Evolutionary conservation across 2,888 invertebrate species (phyloP), one percentile per base, ranked within the genome.

Genomic region (Icerya purchasi): DNA sequence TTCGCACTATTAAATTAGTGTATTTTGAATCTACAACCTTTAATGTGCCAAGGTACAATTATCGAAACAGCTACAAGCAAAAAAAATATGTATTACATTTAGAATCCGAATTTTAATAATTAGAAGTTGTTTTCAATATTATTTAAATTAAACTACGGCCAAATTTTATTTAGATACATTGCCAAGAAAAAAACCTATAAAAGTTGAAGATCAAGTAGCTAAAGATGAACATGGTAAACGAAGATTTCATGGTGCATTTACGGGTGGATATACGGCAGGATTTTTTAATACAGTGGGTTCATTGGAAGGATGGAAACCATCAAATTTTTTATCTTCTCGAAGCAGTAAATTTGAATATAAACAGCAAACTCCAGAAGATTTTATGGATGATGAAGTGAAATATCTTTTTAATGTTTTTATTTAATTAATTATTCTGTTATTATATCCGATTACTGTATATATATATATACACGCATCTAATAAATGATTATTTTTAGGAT

Each of bases 191-290:
- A 84, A 84, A 66, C 87, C 90, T 24, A 78, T 84, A 53, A 76
- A 81, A 14, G 71, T 85, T 21, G 82, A 86, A 70, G 94, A 97
- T 67, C 92, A 94, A 73, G 81, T 84, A 66, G 96, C 88, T 0
- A 83, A 82, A 56, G 96, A 97, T 71, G 84, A 81, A 25, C 83
- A 88, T 69, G 97, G 96, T 0, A 76, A 86, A 61, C 77, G 91
- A 8, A 74, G 97, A 66, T 98, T 98, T 71, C 98, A 99, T 72
- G 98, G 98, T 5, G 98, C 98, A 0, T 99, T 99, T 70, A 98
- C 97, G 0, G 98, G 98, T 0, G 93, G 88, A 2, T 98, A 97
- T 71, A 92, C 94, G 18, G 98, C 98, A 0, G 98, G 98, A 0
- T 96, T 88, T 69, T 96, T 86, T 69, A 98, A 98, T 69, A 86